Conservation (phyloP, 2,113 vertebrate species). For the Ammospiza nelsoni region DNA sequence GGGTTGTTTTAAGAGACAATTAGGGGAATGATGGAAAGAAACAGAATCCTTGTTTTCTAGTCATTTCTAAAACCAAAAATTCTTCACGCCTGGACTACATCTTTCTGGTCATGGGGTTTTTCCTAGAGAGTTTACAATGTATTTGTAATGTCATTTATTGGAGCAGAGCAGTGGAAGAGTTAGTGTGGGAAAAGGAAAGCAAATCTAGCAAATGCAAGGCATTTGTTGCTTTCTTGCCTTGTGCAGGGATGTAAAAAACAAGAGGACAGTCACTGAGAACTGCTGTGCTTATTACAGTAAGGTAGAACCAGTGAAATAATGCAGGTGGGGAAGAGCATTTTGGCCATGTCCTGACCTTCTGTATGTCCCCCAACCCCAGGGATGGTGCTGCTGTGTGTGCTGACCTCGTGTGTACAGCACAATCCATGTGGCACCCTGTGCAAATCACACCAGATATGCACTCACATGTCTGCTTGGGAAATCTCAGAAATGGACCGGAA, state of each 20-base stretch:
- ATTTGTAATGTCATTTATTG: background rate
- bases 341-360: background rate
- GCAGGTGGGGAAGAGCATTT: background rate
- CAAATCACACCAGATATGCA: accelerated
- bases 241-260: background rate
- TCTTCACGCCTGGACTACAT: background rate
- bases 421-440: accelerated
- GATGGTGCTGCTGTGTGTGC: background rate
- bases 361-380: no score
- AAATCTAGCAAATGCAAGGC: background rate
- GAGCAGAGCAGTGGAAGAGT: background rate
- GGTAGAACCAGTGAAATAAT: background rate
- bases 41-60: background rate
- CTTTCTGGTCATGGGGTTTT: background rate
- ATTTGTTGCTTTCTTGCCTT: background rate
- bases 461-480: background rate
- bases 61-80: background rate
- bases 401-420: accelerated
- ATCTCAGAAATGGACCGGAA: background rate
- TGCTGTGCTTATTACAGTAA: background rate
- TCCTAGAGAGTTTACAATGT: background rate
- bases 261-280: background rate
- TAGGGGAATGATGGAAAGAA: background rate
- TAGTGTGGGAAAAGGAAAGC: background rate
- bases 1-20: background rate